Base-by-base conservation (phyloP, 2,888 invertebrate species). In the Cecidostiba fungosa region DNA sequence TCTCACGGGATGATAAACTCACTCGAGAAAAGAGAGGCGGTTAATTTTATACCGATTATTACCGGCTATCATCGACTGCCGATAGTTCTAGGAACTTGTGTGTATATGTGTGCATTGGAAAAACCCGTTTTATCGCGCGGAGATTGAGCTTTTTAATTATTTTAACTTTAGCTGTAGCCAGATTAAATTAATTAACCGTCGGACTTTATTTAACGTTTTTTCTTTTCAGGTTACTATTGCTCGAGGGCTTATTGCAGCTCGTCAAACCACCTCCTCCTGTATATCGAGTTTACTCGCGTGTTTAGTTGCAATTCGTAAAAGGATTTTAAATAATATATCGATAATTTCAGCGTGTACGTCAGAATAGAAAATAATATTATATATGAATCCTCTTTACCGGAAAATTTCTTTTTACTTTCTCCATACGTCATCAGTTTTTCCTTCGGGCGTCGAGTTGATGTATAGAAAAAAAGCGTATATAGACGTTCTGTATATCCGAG, bases 181-280 rank as follows among this genome's bases (percentile, higher is more conserved):
- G 76, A 47, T 54, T 16, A 12, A 50, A 47, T 74, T 39, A 47
- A 39, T 47, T 74, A 47, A 74, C 39, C 29, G 29, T 4, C 19
- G 70, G n/a, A 43, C 26, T 3, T n/a, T 82, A 76, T 26, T n/a
- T 72, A 16, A 43, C 26, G 0, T n/a, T 82, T 82, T 26, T n/a
- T 72, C 70, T 19, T 39, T 39, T 19, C 16, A 39, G 6, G 6
- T n/a, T 32, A 36, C 3, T 8, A 39, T 70, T 36, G 32, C 70
- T 32, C 36, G 32, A 36, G 70, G 36, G 6, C n/a, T 32, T 70
- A 29, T 3, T 12, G 39, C 39, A 69, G 36, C 39, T n/a, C 32
- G 70, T 70, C 39, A 36, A 70, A 70, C 39, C 39, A n/a, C 70
- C 32, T 62, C 59, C n/a, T 62, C 8, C 3, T 19, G 50, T 59